phyloP scores from a whole-genome alignment of 2,113 vertebrate genomes.

The Sinocyclocheilus anshuiensis region DNA sequence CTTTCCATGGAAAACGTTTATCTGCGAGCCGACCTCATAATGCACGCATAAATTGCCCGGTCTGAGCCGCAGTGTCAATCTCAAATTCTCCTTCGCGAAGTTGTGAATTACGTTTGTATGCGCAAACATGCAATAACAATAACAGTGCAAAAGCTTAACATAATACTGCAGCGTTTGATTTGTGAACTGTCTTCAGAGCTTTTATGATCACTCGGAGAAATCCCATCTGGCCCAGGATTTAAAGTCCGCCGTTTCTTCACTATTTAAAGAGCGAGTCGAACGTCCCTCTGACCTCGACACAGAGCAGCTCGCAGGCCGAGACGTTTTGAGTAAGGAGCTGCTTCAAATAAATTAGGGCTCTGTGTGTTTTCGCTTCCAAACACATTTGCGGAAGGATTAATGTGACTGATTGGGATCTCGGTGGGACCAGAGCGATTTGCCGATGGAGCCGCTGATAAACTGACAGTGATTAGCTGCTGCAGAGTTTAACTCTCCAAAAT shows the following conservation, averaged over 20 bases:
- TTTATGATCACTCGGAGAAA: conserved; percentile 78
- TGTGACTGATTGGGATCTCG: conserved; percentile 15
- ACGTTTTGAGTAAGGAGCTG: conserved; percentile 49
- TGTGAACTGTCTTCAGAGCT: conserved; percentile 75
- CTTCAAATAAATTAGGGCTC: conserved; percentile 68
- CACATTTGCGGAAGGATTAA: conserved; percentile 64
- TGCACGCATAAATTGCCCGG: conserved; percentile 64
- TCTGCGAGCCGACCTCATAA: conserved; percentile 60
- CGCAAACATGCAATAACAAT: conserved; percentile 79
- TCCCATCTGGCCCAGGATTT: conserved; percentile 76
- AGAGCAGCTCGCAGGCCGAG: neutral
- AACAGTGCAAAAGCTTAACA: conserved; percentile 76
- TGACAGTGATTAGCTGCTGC: neutral
- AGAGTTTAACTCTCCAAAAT: neutral
- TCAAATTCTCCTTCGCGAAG: conserved; percentile 64
- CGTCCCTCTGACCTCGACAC: conserved; percentile 65
- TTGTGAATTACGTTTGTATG: conserved; percentile 75
- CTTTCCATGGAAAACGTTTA: conserved; percentile 68
- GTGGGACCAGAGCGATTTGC: conserved; percentile 43
- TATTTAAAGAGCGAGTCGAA: conserved; percentile 71
- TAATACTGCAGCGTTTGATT: conserved; percentile 77
- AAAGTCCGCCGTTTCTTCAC: conserved; percentile 69
- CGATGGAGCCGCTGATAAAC: conserved; percentile 7
- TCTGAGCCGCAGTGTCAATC: conserved; percentile 57
- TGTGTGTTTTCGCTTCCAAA: conserved; percentile 55